A percentile compares a stretch with the other conserved stretches of the same genome.
These are phyloP conservation scores for Coelogynopora nodosa DNA, from an alignment of 2,888 invertebrate genomes.

Conservation along the genomic window DNA sequence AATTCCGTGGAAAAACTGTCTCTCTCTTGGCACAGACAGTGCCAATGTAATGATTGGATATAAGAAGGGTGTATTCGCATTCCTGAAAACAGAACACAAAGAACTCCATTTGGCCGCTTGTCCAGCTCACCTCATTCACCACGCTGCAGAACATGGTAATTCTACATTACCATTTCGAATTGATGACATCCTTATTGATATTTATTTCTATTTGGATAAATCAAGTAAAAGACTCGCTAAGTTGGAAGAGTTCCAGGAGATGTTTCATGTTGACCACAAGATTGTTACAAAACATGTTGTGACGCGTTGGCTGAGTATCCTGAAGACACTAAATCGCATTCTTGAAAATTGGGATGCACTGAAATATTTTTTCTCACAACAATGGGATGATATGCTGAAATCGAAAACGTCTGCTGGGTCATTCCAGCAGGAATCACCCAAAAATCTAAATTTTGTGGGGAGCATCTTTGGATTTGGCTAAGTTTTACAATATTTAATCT, in stretches of 20 bases:
- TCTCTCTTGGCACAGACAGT: constrained; percentile 12
- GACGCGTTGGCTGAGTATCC: constrained; percentile 42
- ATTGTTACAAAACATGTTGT: constrained; percentile 36
- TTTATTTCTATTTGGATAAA: constrained; percentile 41
- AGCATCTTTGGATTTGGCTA: too few relatives aligned
- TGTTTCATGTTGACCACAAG: not conserved
- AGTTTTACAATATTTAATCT: too few relatives aligned
- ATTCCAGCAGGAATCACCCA: too few relatives aligned
- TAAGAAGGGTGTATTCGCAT: constrained; percentile 47
- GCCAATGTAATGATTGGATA: not conserved
- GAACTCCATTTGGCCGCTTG: constrained; percentile 47
- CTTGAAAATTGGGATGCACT: constrained; percentile 43
- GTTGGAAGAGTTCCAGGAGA: constrained; percentile 39
- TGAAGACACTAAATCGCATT: constrained; percentile 36
- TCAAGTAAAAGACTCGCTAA: constrained; percentile 36
- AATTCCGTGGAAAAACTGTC: not conserved
- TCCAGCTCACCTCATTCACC: constrained; percentile 47
- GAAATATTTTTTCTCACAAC: constrained; percentile 38
- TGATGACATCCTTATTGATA: constrained; percentile 37
- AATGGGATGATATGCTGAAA: not conserved
- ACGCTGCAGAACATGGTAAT: constrained; percentile 47
- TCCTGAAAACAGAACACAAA: constrained; percentile 46
- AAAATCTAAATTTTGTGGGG: too few relatives aligned
- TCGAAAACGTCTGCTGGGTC: not conserved
- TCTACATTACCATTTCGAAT: constrained; percentile 38